Percentiles rank a stretch among this genome's conserved stretches.
These are phyloP conservation scores for Platypus cylindrus DNA, from an alignment of 2,888 invertebrate genomes.

Conservation along the genomic window DNA sequence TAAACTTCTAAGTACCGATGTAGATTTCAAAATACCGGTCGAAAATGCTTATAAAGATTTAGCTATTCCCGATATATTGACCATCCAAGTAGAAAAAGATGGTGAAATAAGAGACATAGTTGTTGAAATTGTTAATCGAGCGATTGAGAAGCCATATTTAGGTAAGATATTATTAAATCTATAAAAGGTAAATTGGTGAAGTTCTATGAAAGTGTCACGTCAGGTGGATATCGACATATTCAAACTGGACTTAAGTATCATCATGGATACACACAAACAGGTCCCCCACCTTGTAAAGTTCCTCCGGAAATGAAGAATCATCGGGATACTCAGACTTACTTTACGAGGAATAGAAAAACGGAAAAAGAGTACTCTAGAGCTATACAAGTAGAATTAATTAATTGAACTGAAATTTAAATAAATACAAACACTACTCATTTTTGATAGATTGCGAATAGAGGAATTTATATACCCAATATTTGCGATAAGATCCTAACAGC, in stretches of 20 bases:
- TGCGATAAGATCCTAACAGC: slow-evolving; percentile 49
- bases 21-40: slow-evolving; percentile 24
- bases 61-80: slow-evolving; percentile 42
- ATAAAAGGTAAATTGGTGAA: not conserved
- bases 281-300: slow-evolving; percentile 43
- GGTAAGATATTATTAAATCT: slow-evolving; percentile 25
- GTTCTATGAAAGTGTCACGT: too few species aligned
- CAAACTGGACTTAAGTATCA: slow-evolving; percentile 58
- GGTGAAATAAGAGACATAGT: slow-evolving; percentile 38
- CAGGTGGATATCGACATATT: slow-evolving; percentile 61
- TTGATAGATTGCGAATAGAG: slow-evolving; percentile 26
- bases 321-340: slow-evolving; percentile 53
- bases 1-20: slow-evolving; percentile 21
- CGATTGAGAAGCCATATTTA: slow-evolving; percentile 60
- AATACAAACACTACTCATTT: not conserved
- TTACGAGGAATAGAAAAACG: slow-evolving; percentile 40
- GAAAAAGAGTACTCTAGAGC: slow-evolving; percentile 43
- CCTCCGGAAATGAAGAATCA: slow-evolving; percentile 41
- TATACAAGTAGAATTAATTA: slow-evolving; percentile 43
- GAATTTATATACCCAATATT: slow-evolving; percentile 47
- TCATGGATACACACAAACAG: slow-evolving; percentile 76
- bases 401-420: not conserved
- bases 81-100: slow-evolving; percentile 38
- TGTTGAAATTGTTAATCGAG: slow-evolving; percentile 45
- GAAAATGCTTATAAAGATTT: slow-evolving; percentile 27